Base-by-base conservation (phyloP, 2,113 vertebrate genomes). In the Phaethornis superciliosus region DNA sequence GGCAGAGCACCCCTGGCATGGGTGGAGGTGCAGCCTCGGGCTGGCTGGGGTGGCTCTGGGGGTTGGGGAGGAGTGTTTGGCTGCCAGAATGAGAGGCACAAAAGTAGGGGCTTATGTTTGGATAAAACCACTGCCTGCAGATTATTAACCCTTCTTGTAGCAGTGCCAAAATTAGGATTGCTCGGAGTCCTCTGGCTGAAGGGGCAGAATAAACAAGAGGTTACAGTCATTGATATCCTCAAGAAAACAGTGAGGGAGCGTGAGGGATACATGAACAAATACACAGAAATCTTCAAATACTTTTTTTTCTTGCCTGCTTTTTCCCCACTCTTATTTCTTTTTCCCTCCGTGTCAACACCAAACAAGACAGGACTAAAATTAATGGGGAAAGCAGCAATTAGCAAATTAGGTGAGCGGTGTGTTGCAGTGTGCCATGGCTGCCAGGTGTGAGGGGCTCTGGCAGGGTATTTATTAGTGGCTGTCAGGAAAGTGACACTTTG, bases 381-480 rank as follows among this genome's bases (percentile, higher is more conserved):
- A 98, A 99, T 99, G 98, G 98, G 98, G 98, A 99, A 99, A 98
- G 98, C 98, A 97, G 99, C 99, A 99, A 99, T 99, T 99, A 99
- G 99, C 99, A 99, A 99, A 99, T 99, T 99, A 99, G 98, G 98
- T 98, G 98, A 98, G 98, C 97, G 95, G 98, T 97, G 93, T 98
- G 98, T 98, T 98, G 98, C 98, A 98, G 98, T 98, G 98, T 98
- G 98, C 98, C 98, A 98, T 96, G 97, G 96, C 98, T 99, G 99
- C 98, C 99, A 99, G 99, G 99, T 99, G 99, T 98, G 98, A 98
- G 98, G 98, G 98, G 98, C 98, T 98, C 98, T 98, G 98, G 98
- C 99, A 99, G 98, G 98, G 99, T 99, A 99, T 99, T 99, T 99
- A 99, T 99, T 99, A 99, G 99, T 98, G 98, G 98, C 98, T 99